These are phyloP conservation scores for Scaptomyza flava DNA, from an alignment of 2,888 invertebrate species.

Conservation along the genomic window DNA sequence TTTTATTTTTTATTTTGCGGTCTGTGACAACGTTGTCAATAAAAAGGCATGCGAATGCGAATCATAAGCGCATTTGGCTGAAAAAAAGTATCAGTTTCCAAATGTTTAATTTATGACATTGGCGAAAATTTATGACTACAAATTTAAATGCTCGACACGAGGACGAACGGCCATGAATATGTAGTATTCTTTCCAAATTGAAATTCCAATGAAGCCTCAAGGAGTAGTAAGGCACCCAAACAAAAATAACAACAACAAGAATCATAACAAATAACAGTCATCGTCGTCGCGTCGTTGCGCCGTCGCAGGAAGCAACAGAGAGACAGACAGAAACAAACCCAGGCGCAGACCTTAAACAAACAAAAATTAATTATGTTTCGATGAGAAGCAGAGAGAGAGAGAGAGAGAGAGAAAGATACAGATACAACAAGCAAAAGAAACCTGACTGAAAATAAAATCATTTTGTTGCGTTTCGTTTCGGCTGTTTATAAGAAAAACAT, in stretches of 20 bases:
- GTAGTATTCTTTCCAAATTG: conserved; percentile 56
- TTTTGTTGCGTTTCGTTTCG: conserved; percentile 49
- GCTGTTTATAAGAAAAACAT: conserved; percentile 76
- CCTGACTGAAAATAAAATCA: conserved; percentile 71
- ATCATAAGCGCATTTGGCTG: conserved; percentile 16
- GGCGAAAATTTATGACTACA: conserved; percentile 70
- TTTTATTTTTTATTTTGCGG: conserved; percentile 6
- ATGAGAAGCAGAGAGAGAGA: conserved; percentile 31
- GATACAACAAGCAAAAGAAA: conserved; percentile 28
- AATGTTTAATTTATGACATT: too few species aligned
- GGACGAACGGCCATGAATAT: conserved; percentile 66
- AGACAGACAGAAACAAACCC: conserved; percentile 41
- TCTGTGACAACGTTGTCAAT: conserved; percentile 56
- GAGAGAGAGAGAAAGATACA: conserved; percentile 24
- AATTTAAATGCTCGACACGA: conserved; percentile 68
- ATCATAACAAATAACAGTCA: conserved; percentile 22
- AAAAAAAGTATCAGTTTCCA: too few species aligned
- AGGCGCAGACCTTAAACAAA: conserved; percentile 74
- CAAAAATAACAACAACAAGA: too few species aligned
- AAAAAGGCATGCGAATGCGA: conserved; percentile 39
- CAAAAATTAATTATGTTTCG: conserved; percentile 79
- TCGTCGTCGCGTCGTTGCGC: neutral
- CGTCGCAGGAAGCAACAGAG: conserved; percentile 61
- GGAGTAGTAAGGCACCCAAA: conserved; percentile 54
- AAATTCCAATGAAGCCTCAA: conserved; percentile 76